A percentile compares a stretch with the other conserved stretches of the same genome.
phyloP scores from a whole-genome alignment of 2,888 invertebrate species.

The Cremastinae sp. region DNA sequence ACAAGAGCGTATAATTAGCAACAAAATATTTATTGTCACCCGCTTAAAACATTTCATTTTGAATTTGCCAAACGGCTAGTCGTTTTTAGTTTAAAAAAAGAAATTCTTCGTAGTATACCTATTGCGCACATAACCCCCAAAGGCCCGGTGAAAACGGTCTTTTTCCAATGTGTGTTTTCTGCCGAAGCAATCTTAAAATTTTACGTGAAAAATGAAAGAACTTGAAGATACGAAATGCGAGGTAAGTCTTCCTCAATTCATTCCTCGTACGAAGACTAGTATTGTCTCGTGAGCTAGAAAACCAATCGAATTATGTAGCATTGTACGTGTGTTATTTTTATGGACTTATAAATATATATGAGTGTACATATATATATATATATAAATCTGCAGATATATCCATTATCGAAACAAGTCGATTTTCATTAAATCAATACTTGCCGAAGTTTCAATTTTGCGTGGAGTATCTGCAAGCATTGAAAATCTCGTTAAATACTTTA shows the following conservation, averaged over 20 bases:
- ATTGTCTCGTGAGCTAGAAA: too few relatives aligned
- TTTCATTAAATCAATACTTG: too few relatives aligned
- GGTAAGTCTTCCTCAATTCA: constrained; percentile 64
- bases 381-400: too few relatives aligned
- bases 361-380: too few relatives aligned
- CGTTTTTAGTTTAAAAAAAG: constrained; percentile 11
- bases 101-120: constrained; percentile 36
- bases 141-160: constrained; percentile 50
- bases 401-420: too few relatives aligned
- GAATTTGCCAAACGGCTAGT: neutral
- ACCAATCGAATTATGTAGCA: too few relatives aligned
- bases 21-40: constrained; percentile 25
- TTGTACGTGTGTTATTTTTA: too few relatives aligned
- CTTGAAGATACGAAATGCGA: constrained; percentile 75
- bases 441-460: too few relatives aligned
- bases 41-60: neutral
- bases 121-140: constrained; percentile 64
- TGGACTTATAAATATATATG: too few relatives aligned
- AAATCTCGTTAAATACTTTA: neutral
- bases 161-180: constrained; percentile 52
- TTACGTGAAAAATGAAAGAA: constrained; percentile 72
- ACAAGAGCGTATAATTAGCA: constrained; percentile 16
- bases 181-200: constrained; percentile 50
- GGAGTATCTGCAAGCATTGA: too few relatives aligned
- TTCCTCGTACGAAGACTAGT: neutral